A percentile compares a stretch with the other conserved stretches of the same genome.
phyloP scores from a whole-genome alignment of 1,140 invertebrate genomes.

The Sweltsa coloradensis region DNA sequence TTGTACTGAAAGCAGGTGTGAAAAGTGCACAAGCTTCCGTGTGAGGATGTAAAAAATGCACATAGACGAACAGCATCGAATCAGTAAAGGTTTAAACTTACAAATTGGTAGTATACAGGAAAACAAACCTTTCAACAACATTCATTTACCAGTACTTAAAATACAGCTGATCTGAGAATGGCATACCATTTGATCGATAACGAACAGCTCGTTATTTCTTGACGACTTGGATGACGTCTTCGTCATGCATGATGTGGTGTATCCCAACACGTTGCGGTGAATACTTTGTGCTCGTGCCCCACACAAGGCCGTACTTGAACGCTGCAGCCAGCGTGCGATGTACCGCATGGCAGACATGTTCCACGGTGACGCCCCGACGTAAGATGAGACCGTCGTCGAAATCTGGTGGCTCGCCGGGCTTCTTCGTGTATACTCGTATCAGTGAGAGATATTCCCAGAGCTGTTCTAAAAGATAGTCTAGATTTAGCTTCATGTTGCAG shows the following conservation, averaged over 20 bases:
- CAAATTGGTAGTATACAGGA: too few relatives aligned
- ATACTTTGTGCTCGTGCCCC: slow-evolving; percentile 98
- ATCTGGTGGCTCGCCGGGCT: slow-evolving; percentile 91
- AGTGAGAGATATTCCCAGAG: slow-evolving; percentile 92
- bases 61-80: too few relatives aligned
- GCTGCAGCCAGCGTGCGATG: slow-evolving; percentile 83
- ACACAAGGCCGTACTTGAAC: slow-evolving; percentile 96
- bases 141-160: too few relatives aligned
- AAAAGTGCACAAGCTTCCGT: too few relatives aligned
- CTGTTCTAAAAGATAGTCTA: slow-evolving; percentile 87
- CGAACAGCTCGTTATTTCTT: too few relatives aligned
- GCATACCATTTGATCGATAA: too few relatives aligned
- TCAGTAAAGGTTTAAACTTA: too few relatives aligned
- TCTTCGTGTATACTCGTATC: slow-evolving; percentile 97
- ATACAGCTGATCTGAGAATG: too few relatives aligned
- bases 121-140: too few relatives aligned
- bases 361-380: slow-evolving; percentile 78
- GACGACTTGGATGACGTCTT: slow-evolving; percentile 97
- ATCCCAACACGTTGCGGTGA: slow-evolving; percentile 95
- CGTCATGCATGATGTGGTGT: slow-evolving; percentile 84
- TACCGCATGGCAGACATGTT: slow-evolving; percentile 95
- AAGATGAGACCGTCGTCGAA: slow-evolving; percentile 91
- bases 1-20: too few relatives aligned
- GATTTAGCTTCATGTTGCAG: slow-evolving; percentile 98
- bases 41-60: too few relatives aligned